These are phyloP conservation scores for Dolichoris vasculosae DNA, from an alignment of 1,140 invertebrate genomes.

Conservation along the genomic window DNA sequence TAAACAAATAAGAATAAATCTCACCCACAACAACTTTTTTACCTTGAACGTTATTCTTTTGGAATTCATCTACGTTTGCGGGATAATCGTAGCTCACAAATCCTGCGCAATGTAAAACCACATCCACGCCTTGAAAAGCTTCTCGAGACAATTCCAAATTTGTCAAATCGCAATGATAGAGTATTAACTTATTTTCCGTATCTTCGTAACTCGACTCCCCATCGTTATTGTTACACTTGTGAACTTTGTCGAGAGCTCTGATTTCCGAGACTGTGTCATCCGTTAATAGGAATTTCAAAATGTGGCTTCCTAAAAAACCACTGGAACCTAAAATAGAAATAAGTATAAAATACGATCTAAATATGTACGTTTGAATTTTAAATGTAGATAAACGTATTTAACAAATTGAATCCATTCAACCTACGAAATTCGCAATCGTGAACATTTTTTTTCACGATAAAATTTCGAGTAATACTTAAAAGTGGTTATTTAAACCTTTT, in stretches of 20 bases:
- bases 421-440: neutral
- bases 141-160: constrained; percentile 68
- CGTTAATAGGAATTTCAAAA: constrained; percentile 77
- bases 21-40: neutral
- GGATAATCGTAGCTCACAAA: constrained; percentile 77
- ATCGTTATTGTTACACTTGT: neutral
- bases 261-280: constrained; percentile 77
- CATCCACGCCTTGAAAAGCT: constrained; percentile 75
- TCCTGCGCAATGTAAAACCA: constrained; percentile 80
- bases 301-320: constrained; percentile 81
- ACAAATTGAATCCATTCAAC: neutral
- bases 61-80: constrained; percentile 75
- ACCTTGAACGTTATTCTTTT: constrained; percentile 74
- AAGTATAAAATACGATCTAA: neutral
- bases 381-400: neutral
- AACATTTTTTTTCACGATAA: neutral
- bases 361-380: neutral
- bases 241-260: constrained; percentile 68
- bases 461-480: neutral
- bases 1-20: neutral
- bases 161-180: constrained; percentile 61
- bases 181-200: constrained; percentile 57
- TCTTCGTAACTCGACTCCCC: constrained; percentile 56
- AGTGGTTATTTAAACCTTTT: neutral
- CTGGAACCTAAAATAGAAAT: constrained; percentile 74